Base-by-base conservation (phyloP, 2,113 vertebrate species). In the Phycodurus eques region DNA sequence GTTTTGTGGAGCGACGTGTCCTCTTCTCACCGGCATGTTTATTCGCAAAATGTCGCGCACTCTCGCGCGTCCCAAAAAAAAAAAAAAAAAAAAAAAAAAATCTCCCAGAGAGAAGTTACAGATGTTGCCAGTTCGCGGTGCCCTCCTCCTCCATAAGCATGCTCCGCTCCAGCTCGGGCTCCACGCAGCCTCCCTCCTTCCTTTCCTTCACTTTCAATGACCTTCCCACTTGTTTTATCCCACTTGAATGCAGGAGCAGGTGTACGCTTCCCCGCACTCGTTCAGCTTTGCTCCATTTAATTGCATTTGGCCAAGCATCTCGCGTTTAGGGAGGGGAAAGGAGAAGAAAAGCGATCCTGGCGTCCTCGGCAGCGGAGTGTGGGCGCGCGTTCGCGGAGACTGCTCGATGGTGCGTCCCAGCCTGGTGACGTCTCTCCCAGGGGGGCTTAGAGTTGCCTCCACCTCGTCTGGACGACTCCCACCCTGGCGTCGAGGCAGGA, bases 1-100 rank as follows among this genome's bases (percentile, higher is more conserved):
- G 89, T 99, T 99, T 77, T 99, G 98, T 71, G 98, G 97, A 86
- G 98, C 98, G 92, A 99, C 97, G 94, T 99, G 97, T 89, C 98
- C 98, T 93, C 97, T 95, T 92, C 98, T 95, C 35, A 99, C 96
- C 91, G 97, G 98, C 98, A 99, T 99, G 94, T 89, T 98, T 92
- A 81, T 77, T 79, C 72, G 39, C 66, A 22, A 65, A 89, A 78
- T 91, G 90, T 90, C 91, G 91, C 80, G 82, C 73, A 75, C 75
- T 85, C 85, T 85, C 84, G 68, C n/a, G 86, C 85, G 8, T 6
- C 1, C 27, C n/a, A 63, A 33, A 63, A 35, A 63, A 63, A 63
- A 39, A 67, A 14, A 15, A 76, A 63, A 33, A 63, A 35, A 63
- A 63, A 63, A 39, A 67, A 14, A 15, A 76, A 80, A 84, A 67